Evolutionary conservation across 2,113 vertebrate species (phyloP).

Genomic region (Turdus rufiventris): DNA sequence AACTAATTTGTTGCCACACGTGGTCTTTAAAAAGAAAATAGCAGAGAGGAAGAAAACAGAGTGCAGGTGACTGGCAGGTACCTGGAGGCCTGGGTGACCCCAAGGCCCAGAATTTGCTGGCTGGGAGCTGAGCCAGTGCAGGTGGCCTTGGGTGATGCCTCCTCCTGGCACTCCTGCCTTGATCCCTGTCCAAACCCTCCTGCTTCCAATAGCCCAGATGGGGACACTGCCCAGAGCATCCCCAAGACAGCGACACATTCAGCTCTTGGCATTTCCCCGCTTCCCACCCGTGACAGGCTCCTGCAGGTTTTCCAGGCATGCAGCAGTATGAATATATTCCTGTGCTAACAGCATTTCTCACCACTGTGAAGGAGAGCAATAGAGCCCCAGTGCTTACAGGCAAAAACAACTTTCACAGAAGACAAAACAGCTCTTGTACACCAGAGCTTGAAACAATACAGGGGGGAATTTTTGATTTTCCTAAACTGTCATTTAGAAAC

Average conservation of each 20-base stretch:
- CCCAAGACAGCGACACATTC: fast-evolving
- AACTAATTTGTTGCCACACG: background rate
- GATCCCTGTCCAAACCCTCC: background rate
- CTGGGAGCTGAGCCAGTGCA: background rate
- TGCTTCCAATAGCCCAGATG: background rate
- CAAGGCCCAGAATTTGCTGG: background rate
- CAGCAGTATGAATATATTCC: background rate
- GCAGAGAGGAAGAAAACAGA: background rate
- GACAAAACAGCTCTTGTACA: slow-evolving; percentile 36
- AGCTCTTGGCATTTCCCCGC: background rate
- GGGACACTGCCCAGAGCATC: background rate
- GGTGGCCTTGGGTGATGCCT: background rate
- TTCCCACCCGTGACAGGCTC: fast-evolving
- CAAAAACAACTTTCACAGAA: slow-evolving; percentile 47
- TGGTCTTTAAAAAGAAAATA: background rate
- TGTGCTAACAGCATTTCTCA: background rate
- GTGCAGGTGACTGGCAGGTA: background rate
- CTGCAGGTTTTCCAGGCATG: background rate
- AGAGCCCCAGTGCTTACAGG: slow-evolving; percentile 12
- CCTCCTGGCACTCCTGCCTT: background rate
- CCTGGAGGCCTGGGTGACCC: background rate
- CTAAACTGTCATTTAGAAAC: slow-evolving; percentile 47
- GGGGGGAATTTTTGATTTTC: slow-evolving; percentile 45
- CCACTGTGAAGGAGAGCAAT: background rate
- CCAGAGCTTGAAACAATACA: slow-evolving; percentile 7